phyloP scores from a whole-genome alignment of 2,888 invertebrate species.

The Troides oblongomaculatus region DNA sequence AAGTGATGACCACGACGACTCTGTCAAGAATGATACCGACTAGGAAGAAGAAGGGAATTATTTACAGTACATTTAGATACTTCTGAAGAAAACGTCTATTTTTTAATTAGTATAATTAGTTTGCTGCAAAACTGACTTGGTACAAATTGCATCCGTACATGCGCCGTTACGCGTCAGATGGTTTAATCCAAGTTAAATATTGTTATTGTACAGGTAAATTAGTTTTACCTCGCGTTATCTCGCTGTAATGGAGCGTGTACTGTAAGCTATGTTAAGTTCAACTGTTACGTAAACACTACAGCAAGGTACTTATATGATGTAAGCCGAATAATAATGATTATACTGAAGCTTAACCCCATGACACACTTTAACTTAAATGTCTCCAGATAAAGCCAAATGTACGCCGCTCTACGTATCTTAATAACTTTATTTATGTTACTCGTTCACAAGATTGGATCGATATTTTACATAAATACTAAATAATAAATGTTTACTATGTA shows the following conservation, averaged over 20 bases:
- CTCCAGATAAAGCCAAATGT: conserved; percentile 11
- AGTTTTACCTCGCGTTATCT: conserved; percentile 38
- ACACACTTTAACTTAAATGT: conserved; percentile 22
- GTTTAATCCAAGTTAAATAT: conserved; percentile 36
- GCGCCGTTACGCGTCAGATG: conserved; percentile 30
- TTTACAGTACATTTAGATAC: too few relatives aligned
- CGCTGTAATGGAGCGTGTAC: conserved; percentile 27
- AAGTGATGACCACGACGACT: too few relatives aligned
- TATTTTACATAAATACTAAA: neutral
- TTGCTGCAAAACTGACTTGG: conserved; percentile 13
- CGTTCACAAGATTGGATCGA: neutral
- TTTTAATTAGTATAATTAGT: neutral
- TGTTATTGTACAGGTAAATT: conserved; percentile 39
- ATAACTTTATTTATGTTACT: conserved; percentile 8
- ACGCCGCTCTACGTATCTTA: conserved; percentile 1
- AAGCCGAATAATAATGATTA: conserved; percentile 39
- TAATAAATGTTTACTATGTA: neutral
- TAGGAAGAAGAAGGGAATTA: too few relatives aligned
- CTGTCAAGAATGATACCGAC: too few relatives aligned
- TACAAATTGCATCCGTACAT: conserved; percentile 15
- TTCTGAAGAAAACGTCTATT: neutral
- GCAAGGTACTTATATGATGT: conserved; percentile 36
- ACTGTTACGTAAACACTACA: conserved; percentile 45
- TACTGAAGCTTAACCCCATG: conserved; percentile 28
- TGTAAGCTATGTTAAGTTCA: conserved; percentile 36